phyloP scores from a whole-genome alignment of 2,113 vertebrate species.

The Mustelus asterias region DNA sequence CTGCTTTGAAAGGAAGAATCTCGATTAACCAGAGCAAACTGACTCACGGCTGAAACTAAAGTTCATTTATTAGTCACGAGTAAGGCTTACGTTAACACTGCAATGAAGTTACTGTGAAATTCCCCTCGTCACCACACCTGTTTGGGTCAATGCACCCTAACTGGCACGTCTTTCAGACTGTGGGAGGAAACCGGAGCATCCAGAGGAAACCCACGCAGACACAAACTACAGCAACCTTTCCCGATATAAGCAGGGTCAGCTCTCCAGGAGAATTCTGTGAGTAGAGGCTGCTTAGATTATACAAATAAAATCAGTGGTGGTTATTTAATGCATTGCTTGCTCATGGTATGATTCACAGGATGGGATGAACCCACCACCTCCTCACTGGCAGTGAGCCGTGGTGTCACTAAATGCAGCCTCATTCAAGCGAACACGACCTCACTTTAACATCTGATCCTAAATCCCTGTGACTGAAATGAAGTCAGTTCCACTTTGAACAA shows the following conservation, averaged over 20 bases:
- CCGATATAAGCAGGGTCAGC: neutral
- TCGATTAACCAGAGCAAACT: neutral
- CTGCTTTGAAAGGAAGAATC: neutral
- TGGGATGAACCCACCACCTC: neutral
- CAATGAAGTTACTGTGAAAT: too few relatives aligned
- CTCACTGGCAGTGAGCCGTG: neutral
- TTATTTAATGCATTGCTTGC: neutral
- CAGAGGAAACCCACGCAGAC: too few relatives aligned
- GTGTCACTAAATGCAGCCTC: neutral
- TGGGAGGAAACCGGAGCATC: too few relatives aligned
- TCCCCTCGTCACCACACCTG: too few relatives aligned
- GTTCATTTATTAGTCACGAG: too few relatives aligned
- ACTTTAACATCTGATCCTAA: neutral
- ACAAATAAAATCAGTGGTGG: neutral
- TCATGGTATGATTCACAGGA: neutral
- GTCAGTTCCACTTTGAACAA: neutral
- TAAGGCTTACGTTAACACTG: too few relatives aligned
- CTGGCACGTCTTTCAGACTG: too few relatives aligned
- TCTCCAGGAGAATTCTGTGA: neutral
- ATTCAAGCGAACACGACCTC: neutral
- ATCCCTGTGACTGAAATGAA: neutral
- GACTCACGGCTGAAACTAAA: neutral
- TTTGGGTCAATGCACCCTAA: too few relatives aligned
- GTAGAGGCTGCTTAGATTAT: neutral
- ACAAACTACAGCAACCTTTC: too few relatives aligned